phyloP scores from a whole-genome alignment of 2,888 invertebrate genomes.

The Archips xylosteana region DNA sequence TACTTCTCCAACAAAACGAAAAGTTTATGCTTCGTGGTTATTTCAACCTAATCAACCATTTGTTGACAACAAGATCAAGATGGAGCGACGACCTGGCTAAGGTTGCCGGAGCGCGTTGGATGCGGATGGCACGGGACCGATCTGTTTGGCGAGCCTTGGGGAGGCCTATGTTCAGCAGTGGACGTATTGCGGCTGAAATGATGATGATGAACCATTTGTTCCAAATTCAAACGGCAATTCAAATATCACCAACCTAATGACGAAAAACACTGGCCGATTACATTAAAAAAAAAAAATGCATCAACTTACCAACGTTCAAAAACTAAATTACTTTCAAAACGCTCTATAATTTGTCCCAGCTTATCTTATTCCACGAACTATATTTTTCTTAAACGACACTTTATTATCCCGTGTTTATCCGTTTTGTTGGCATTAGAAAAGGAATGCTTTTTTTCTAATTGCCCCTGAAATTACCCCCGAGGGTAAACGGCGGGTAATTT shows the following conservation, averaged over 20 bases:
- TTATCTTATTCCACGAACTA: constrained; percentile 62
- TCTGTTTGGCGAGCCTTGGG: no score
- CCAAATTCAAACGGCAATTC: constrained; percentile 1
- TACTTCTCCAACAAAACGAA: no score
- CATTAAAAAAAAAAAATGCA: constrained; percentile 22
- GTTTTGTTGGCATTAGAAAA: constrained; percentile 79
- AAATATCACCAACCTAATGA: constrained; percentile 31
- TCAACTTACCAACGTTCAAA: constrained; percentile 29
- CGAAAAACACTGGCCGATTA: constrained; percentile 28
- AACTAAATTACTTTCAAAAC: constrained; percentile 59
- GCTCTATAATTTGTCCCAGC: constrained; percentile 63
- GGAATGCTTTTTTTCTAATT: constrained; percentile 71
- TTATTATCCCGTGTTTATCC: constrained; percentile 80
- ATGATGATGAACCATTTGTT: background rate
- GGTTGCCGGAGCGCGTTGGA: no score
- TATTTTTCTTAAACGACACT: constrained; percentile 84
- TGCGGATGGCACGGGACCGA: no score
- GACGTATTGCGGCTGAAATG: no score
- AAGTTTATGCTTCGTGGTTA: no score
- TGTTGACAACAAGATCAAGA: no score
- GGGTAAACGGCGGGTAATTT: constrained; percentile 78
- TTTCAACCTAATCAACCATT: no score
- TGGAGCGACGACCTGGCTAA: no score
- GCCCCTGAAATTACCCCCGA: constrained; percentile 64
- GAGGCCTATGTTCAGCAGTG: no score